Evolutionary conservation across 30 jellyfish, hydroid and myxozoan genomes (phyloP), one percentile per base, ranked within the genome.

Genomic region (Aurelia sp.): DNA sequence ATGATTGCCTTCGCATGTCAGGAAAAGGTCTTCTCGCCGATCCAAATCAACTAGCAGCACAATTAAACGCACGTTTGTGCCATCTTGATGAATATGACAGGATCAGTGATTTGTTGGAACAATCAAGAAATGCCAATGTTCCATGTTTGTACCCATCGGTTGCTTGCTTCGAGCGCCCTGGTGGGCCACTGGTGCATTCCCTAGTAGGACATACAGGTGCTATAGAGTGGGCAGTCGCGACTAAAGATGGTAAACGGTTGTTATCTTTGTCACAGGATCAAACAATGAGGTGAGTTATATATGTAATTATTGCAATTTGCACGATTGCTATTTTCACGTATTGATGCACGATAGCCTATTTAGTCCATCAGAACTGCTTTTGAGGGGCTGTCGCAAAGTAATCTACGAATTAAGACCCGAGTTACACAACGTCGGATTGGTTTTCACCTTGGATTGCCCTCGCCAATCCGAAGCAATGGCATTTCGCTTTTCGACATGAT

Each of bases 121-220:
- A 92, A 41, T 88, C 96, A 40, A 67, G 85, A 10, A 30, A 12
- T 11, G 83, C 98, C 22, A 69, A 52, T 20, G 76, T 69, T 22
- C 94, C 88, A 0, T 92, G 98, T 60, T 33, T 86, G 51, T 86
- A 86, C 57, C 94, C 98, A 7, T 63, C 89, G 3, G 13, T 63
- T 12, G n/a, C 78, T 1, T 92, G 98, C 62, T 92, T 86, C 61
- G 97, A 88, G 21, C 67, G 59, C 13, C 98, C 97, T 13, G 98
- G 98, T 33, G 98, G 98, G 18, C 88, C 97, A 8, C 58, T 92
- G 41, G 61, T 81, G 17, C 90, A 81, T 68, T 40, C 96, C 10
- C 76, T 92, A 15, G 97, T 97, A 18, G 98, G 98, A 4, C 98
- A 92, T 38, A 66, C 79, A 15, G 78, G 76, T 5, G 33, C 38